Evolutionary conservation across 2,113 vertebrate species (phyloP).

Genomic region (pig (Sus scrofa)): T2T-Sscrofa CM000819.6:19580501-19581000

Average conservation of each 20-base stretch:
- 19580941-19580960: no score
- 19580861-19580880: background rate
- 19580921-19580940: background rate
- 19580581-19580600: background rate
- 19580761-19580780: background rate
- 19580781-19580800: background rate
- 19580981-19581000: rapidly evolving
- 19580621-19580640: background rate
- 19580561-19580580: background rate
- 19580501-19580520: background rate
- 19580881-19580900: background rate
- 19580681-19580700: background rate
- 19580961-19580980: no score
- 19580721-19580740: background rate
- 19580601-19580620: background rate
- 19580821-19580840: background rate
- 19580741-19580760: background rate
- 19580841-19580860: background rate
- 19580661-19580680: background rate
- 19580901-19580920: background rate
- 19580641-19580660: background rate
- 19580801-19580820: background rate
- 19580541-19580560: background rate
- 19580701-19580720: background rate
- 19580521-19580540: background rate